Evolutionary conservation across 2,797 vertebrate species (phyloP).

Genomic region (Halcyon smyrnensis): DNA sequence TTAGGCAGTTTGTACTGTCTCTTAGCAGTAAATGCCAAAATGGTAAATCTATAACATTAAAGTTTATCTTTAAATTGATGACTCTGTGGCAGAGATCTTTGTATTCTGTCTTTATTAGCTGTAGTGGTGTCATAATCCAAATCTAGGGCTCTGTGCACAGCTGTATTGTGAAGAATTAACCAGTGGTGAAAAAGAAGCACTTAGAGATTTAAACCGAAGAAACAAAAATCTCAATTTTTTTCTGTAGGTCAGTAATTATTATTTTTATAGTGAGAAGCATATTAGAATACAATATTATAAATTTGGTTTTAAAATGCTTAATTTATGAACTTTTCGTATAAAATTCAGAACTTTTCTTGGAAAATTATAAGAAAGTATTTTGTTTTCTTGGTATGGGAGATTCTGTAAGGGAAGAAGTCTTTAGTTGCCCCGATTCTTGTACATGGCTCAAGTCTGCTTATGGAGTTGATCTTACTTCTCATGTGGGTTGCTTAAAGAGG

Average conservation of each 20-base stretch:
- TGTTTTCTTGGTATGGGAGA: background rate
- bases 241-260: background rate
- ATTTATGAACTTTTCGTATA: background rate
- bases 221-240: background rate
- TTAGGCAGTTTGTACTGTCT: background rate
- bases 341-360: background rate
- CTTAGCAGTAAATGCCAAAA: background rate
- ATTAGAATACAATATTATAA: background rate
- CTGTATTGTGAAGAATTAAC: background rate
- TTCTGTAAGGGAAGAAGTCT: background rate
- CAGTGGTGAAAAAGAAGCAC: background rate
- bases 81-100: background rate
- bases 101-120: background rate
- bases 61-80: background rate
- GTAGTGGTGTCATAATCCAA: background rate
- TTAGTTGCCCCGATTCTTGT: background rate
- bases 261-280: background rate
- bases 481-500: background rate
- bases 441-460: background rate
- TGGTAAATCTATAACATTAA: background rate
- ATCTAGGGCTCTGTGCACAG: background rate
- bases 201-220: background rate
- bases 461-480: background rate
- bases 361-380: background rate
- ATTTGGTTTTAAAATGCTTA: background rate